Conservation (phyloP, 2,797 vertebrate genomes). For the Rhabdophis nuchalis region DNA sequence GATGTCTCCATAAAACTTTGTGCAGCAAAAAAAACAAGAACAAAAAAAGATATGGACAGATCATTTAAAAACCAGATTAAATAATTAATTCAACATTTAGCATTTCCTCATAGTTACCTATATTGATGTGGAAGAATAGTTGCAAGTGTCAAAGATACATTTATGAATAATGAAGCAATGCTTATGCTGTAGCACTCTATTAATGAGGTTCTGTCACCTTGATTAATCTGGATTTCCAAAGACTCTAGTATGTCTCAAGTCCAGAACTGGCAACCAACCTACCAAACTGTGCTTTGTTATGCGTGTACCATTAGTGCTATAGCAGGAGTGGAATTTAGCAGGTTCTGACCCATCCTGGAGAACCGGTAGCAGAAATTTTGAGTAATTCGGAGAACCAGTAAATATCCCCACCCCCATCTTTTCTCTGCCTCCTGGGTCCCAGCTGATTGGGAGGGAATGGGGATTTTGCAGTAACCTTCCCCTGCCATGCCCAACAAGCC, state of each 20-base stretch:
- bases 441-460: too few relatives aligned
- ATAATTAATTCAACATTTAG: neutral
- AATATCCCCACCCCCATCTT: too few relatives aligned
- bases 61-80: neutral
- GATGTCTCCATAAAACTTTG: slow-evolving; percentile 13
- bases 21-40: slow-evolving; percentile 9
- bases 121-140: neutral
- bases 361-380: too few relatives aligned
- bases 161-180: neutral
- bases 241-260: neutral
- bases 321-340: too few relatives aligned
- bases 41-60: slow-evolving; percentile 6
- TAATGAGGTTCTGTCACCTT: neutral
- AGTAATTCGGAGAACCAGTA: too few relatives aligned
- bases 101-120: neutral
- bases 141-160: neutral
- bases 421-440: too few relatives aligned
- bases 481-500: too few relatives aligned
- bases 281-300: neutral
- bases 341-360: too few relatives aligned
- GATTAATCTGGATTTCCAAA: neutral
- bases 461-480: too few relatives aligned
- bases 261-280: neutral
- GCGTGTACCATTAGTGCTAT: neutral
- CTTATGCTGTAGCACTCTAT: neutral